Conservation (phyloP, 2,797 vertebrate species). For the Heteromormyrus szaboi region DNA sequence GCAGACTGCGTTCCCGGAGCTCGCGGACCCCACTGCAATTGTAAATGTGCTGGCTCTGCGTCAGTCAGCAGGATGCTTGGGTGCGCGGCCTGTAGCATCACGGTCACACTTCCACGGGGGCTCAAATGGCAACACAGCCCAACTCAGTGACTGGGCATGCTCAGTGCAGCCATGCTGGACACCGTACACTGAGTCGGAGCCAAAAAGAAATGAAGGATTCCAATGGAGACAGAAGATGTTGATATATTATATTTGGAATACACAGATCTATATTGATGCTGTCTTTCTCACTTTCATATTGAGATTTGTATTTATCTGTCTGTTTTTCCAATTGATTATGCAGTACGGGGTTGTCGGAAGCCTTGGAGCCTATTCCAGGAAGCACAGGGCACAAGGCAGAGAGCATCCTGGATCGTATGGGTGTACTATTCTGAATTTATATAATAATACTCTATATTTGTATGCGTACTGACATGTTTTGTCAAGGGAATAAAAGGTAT, state of each 20-base stretch:
- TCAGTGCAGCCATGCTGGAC: not conserved
- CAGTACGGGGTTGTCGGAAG: not conserved
- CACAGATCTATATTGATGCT: not conserved
- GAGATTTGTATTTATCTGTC: not conserved
- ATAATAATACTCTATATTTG: not conserved
- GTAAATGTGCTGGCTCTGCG: not conserved
- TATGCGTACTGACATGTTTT: not conserved
- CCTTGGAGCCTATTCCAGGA: not conserved
- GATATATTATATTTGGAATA: not conserved
- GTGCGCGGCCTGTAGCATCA: not conserved
- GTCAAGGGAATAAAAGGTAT: not conserved
- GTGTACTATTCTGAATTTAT: not conserved
- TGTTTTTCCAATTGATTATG: not conserved
- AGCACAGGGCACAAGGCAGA: not conserved
- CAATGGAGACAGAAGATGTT: not conserved
- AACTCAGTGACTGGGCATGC: not conserved
- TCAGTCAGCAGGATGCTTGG: not conserved
- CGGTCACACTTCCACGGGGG: conserved; percentile 33
- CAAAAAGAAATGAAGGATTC: not conserved
- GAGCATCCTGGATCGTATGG: not conserved
- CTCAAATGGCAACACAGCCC: conserved; percentile 43
- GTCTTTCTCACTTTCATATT: not conserved
- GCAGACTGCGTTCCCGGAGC: not conserved
- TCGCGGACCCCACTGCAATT: not conserved
- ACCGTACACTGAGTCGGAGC: not conserved